Base-by-base conservation (phyloP, 2,888 invertebrate species). In the Lathronympha strigana region DNA sequence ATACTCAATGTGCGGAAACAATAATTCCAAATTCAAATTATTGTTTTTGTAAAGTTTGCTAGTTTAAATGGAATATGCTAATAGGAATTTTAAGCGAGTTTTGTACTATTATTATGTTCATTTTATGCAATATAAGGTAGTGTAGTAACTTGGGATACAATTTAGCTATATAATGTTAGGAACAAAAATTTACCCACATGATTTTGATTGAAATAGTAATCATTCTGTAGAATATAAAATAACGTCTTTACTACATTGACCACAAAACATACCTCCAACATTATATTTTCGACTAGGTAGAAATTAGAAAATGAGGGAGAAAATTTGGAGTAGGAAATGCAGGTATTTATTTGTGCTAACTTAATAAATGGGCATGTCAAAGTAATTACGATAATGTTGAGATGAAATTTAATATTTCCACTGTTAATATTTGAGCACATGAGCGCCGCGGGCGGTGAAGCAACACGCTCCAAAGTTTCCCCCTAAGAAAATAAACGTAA, bases 401-500 rank as follows among this genome's bases (percentile, higher is more conserved):
- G 73, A 67, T 73, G 73, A 78, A 80, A 80, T 78, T 78, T 81
- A 80, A 81, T 82, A 82, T 79, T 78, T 77, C 76, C 76, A 77
- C 76, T 78, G 78, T 80, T 81, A 79, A 76, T 80, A 78, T 78
- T 80, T 76, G 70, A 77, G 72, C 68, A 76, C 72, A 61, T 63
- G 69, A 73, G 73, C 76, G 81, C 84, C 83, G 70, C 75, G 71
- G 80, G 84, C 66, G 31, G 36, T 28, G 21, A 58, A 77, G 75
- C 70, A 77, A 75, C 74, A 78, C 74, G 77, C 81, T 73, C 68
- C 63, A 73, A 81, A 82, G 70, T 79, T 83, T 79, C 74, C 82
- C 81, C 82, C 82, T 75, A 82, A 81, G 80, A 82, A 82, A 81
- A 81, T 81, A 79, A 71, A 73, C 76, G 79, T 80, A 82, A 81